Conservation (phyloP, 2,888 invertebrate genomes). For the Sipunculus nudus region DNA sequence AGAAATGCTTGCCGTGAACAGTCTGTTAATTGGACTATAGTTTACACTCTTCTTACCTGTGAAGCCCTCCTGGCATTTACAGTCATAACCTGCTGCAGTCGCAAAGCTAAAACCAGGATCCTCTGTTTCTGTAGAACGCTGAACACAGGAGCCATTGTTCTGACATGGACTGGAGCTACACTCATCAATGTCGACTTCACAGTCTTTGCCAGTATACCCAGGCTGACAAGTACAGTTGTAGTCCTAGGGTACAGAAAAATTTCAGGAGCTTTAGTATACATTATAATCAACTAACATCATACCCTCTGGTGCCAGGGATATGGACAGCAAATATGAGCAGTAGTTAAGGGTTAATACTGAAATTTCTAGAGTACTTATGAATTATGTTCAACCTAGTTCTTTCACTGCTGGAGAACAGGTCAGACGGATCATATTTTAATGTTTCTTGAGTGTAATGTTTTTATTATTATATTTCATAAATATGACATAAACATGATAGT, state of each 20-base stretch:
- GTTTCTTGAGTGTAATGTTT: no score
- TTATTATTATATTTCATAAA: no score
- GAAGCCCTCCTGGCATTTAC: slow-evolving; percentile 54
- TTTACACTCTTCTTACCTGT: slow-evolving; percentile 47
- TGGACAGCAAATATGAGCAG: no score
- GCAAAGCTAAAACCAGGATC: slow-evolving; percentile 68
- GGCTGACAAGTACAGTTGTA: slow-evolving; percentile 53
- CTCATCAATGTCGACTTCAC: slow-evolving; percentile 70
- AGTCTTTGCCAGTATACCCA: slow-evolving; percentile 66
- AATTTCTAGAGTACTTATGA: no score
- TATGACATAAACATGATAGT: no score
- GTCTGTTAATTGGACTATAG: no score
- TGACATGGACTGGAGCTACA: slow-evolving; percentile 69
- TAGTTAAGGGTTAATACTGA: no score
- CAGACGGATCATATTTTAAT: no score
- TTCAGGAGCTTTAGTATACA: not conserved
- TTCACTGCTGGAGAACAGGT: no score
- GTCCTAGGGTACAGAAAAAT: slow-evolving; percentile 18
- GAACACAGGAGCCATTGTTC: slow-evolving; percentile 52
- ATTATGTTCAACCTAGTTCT: no score
- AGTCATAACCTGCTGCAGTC: slow-evolving; percentile 55
- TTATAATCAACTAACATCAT: not conserved
- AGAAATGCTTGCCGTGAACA: no score
- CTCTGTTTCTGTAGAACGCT: slow-evolving; percentile 72
- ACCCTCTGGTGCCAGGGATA: no score